Evolutionary conservation across 2,797 vertebrate genomes (phyloP), one percentile per base, ranked within the genome.

Genomic region (Picus viridis): DNA sequence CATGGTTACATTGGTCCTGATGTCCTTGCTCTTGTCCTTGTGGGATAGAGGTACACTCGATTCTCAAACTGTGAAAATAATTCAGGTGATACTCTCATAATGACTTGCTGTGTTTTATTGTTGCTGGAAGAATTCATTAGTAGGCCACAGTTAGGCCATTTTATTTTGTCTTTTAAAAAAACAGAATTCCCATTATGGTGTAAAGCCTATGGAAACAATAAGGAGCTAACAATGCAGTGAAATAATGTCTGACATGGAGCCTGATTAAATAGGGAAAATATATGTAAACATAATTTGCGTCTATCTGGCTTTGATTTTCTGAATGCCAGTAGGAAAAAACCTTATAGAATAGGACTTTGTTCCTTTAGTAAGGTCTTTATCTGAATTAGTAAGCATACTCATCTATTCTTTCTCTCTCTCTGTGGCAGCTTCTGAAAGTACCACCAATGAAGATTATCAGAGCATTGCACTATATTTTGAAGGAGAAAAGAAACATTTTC

Each of bases 391-490:
- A 62, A 71, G 16, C 80, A 43, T 59, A 54, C 9, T 24, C 6
- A 64, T 27, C 24, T 88, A 0, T 70, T 15, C 14, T 67, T 90
- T 58, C 29, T 30, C 10, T 83, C 49, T 82, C 9, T 96, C 24
- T 95, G 3, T 94, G 96, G 34, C 96, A 99, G 99, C 98, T 90
- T 98, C 98, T 56, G 98, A 98, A 95, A 95, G 96, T 32, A 98
- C 99, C 2, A 98, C 97, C 17, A 98, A 98, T 92, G 99, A 99
- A 94, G 99, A 99, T 95, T 99, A 99, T 94, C 99, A 99, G 97
- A 99, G 99, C 96, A 99, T 99, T 2, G 99, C 99, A 20, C 98
- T 99, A 0, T 99, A 99, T 97, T 99, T 99, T 91, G 99, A 99
- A 96, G 99, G 98, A 87, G 99, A 99, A 92, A 99, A 99, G 97